phyloP scores from a whole-genome alignment of 2,888 invertebrate species.

The Lithophane semibrunnea region DNA sequence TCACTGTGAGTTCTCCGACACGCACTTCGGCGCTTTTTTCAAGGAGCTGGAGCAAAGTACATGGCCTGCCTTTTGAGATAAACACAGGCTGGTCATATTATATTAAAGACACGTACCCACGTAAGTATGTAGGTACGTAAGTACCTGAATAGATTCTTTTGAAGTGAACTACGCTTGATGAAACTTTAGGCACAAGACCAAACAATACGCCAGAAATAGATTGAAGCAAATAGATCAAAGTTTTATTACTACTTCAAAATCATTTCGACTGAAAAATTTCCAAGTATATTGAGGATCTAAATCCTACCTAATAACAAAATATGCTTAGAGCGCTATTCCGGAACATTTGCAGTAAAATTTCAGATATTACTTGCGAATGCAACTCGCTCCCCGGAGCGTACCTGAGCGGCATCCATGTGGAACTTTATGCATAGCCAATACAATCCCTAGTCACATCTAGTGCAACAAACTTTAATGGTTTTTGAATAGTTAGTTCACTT shows the following conservation, averaged over 20 bases:
- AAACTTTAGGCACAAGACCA: background rate
- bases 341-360: constrained; percentile 62
- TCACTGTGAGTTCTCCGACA: no score
- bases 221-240: constrained; percentile 10
- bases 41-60: background rate
- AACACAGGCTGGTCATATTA: background rate
- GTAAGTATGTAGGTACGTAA: no score
- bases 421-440: constrained; percentile 77
- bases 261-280: constrained; percentile 21
- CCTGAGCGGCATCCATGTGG: constrained; percentile 67
- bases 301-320: constrained; percentile 52
- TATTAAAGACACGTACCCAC: background rate
- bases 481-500: constrained; percentile 57
- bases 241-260: constrained; percentile 28
- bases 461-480: constrained; percentile 56
- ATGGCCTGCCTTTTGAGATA: background rate
- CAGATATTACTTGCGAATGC: constrained; percentile 68
- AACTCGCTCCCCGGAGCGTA: constrained; percentile 66
- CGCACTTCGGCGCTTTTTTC: background rate
- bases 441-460: constrained; percentile 54
- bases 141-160: constrained; percentile 4
- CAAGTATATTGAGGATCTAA: constrained; percentile 43
- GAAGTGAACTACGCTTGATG: background rate
- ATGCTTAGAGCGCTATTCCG: constrained; percentile 51
- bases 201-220: background rate